phyloP scores from a whole-genome alignment of 2,113 vertebrate genomes.

The Psittacus erithacus region DNA sequence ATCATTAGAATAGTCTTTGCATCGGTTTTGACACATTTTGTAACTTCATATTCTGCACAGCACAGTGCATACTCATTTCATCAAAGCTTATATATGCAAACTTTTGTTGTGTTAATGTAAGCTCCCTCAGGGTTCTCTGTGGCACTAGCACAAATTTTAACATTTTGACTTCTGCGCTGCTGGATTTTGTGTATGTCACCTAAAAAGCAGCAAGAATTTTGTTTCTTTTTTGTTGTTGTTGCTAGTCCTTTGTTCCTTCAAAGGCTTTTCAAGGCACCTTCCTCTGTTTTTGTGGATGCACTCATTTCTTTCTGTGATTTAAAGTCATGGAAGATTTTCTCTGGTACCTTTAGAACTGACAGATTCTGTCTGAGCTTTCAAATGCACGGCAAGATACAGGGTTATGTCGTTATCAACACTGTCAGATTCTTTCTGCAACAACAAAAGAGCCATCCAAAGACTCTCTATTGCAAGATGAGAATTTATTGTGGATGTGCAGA shows the following conservation, averaged over 20 bases:
- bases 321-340: constrained; percentile 46
- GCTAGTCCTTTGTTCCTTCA: constrained; percentile 47
- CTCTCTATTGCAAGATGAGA: background rate
- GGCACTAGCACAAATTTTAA: constrained; percentile 45
- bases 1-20: constrained; percentile 5
- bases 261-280: constrained; percentile 37
- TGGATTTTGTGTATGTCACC: constrained; percentile 53
- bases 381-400: constrained; percentile 31
- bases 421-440: constrained; percentile 15
- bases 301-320: constrained; percentile 36
- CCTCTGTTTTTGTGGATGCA: background rate
- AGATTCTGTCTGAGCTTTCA: constrained; percentile 56
- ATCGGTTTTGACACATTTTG: background rate
- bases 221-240: background rate
- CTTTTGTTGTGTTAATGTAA: constrained; percentile 66
- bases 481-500: constrained; percentile 25
- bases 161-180: constrained; percentile 49
- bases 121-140: constrained; percentile 34
- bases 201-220: constrained; percentile 27
- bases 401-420: constrained; percentile 36
- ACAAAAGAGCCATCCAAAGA: constrained; percentile 28
- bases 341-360: constrained; percentile 35
- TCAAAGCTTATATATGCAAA: constrained; percentile 52
- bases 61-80: background rate
- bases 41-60: background rate